Conservation (phyloP, 2,113 vertebrate species). For the Nothocercus julius region DNA sequence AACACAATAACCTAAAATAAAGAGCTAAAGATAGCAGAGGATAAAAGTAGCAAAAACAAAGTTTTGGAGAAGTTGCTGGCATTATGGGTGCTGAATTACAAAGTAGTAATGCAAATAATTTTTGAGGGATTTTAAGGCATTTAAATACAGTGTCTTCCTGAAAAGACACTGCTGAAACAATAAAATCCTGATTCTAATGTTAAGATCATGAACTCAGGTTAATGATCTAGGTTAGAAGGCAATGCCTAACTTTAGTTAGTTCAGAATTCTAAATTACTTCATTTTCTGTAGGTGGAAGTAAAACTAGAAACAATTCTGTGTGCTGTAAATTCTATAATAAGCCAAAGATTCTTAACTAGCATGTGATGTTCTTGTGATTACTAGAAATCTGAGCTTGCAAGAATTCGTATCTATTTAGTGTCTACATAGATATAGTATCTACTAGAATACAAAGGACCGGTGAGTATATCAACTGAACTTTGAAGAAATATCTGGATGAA, state of each 20-base stretch:
- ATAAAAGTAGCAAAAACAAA: neutral
- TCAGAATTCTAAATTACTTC: conserved; percentile 25
- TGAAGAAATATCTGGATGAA: neutral
- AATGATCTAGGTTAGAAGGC: conserved; percentile 5
- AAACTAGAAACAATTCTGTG: conserved; percentile 26
- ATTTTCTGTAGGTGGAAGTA: conserved; percentile 51
- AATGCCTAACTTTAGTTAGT: neutral
- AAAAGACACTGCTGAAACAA: neutral
- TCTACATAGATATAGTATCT: neutral
- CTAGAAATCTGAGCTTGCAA: conserved; percentile 25
- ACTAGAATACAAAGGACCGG: neutral
- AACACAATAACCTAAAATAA: neutral
- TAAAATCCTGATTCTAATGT: neutral
- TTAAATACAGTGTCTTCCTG: neutral
- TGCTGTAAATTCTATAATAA: conserved; percentile 12
- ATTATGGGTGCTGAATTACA: neutral
- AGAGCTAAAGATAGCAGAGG: neutral
- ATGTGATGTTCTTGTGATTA: conserved; percentile 35
- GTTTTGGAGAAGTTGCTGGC: neutral
- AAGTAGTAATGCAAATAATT: neutral
- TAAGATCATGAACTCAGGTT: neutral
- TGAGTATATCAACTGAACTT: conserved; percentile 13
- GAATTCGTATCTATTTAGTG: neutral
- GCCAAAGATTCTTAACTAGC: conserved; percentile 5
- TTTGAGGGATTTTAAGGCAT: neutral